Evolutionary conservation across 2,797 vertebrate species (phyloP).

Genomic region (Malacoraja senta): DNA sequence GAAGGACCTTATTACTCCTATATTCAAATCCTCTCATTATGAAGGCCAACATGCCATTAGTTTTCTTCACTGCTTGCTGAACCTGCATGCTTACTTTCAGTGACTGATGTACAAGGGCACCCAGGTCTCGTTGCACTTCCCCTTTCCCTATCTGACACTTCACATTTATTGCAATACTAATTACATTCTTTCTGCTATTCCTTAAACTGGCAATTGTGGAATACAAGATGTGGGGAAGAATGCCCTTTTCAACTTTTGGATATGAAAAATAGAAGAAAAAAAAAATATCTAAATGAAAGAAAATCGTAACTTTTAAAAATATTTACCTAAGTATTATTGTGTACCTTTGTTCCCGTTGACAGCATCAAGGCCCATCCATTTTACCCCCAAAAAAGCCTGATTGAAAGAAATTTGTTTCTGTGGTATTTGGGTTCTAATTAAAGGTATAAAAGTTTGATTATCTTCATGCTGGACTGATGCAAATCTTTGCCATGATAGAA

Average conservation of each 20-base stretch:
- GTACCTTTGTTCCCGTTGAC: neutral
- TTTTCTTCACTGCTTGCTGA: no score
- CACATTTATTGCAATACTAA: neutral
- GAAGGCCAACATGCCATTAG: no score
- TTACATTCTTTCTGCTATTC: neutral
- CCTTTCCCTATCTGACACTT: no score
- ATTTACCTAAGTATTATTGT: neutral
- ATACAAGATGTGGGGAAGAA: neutral
- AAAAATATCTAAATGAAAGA: neutral
- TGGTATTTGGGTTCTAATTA: neutral
- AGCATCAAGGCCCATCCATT: neutral
- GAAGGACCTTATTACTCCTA: no score
- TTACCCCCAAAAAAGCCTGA: no score
- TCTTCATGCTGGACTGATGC: neutral
- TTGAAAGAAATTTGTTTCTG: neutral
- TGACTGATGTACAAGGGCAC: no score
- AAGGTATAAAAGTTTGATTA: neutral
- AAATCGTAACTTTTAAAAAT: neutral
- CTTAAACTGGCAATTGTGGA: neutral
- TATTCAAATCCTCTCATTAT: no score
- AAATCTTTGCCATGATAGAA: neutral
- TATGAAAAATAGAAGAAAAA: neutral
- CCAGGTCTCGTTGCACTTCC: no score
- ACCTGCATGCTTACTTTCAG: no score
- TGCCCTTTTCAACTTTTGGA: neutral